A percentile compares a stretch with the other conserved stretches of the same genome.
These are phyloP conservation scores for Pseudoips prasinana DNA, from an alignment of 2,888 invertebrate genomes.

Conservation along the genomic window DNA sequence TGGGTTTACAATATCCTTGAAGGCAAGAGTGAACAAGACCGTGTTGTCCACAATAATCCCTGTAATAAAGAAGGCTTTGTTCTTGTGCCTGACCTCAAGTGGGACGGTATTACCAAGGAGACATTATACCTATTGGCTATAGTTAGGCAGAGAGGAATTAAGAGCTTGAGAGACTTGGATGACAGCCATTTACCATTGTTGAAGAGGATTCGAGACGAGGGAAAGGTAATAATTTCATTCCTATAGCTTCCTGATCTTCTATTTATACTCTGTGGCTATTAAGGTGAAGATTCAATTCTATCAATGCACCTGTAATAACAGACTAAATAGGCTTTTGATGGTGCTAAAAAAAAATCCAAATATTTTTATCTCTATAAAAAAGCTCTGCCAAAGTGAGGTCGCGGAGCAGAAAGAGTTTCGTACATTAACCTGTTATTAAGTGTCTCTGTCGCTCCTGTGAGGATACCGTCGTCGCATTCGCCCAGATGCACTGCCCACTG, in stretches of 20 bases:
- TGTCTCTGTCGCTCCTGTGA: too few relatives aligned
- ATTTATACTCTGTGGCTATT: too few relatives aligned
- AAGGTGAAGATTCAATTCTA: too few relatives aligned
- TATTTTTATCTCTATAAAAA: too few relatives aligned
- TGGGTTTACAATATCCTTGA: slow-evolving; percentile 99
- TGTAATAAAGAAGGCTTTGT: slow-evolving; percentile 92
- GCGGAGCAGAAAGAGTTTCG: too few relatives aligned
- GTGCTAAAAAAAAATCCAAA: too few relatives aligned
- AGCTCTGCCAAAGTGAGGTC: too few relatives aligned
- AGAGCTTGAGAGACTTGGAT: slow-evolving; percentile 92
- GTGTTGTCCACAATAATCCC: slow-evolving; percentile 86
- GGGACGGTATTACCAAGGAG: slow-evolving; percentile 91
- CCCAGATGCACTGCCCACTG: too few relatives aligned
- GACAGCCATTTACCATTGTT: slow-evolving; percentile 90
- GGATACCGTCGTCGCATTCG: too few relatives aligned
- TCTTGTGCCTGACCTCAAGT: slow-evolving; percentile 96
- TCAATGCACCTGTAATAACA: too few relatives aligned
- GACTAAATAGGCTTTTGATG: too few relatives aligned
- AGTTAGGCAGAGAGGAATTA: slow-evolving; percentile 86
- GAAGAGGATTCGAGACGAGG: slow-evolving; percentile 89
- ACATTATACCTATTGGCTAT: slow-evolving; percentile 94
- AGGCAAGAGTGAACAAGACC: slow-evolving; percentile 93
- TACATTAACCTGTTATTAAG: too few relatives aligned
- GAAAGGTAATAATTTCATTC: slow-evolving; percentile 78
- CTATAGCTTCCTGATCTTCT: neutral